Evolutionary conservation across 2,888 invertebrate species (phyloP), one percentile per base, ranked within the genome.

Genomic region (Matsumyia berberina): DNA sequence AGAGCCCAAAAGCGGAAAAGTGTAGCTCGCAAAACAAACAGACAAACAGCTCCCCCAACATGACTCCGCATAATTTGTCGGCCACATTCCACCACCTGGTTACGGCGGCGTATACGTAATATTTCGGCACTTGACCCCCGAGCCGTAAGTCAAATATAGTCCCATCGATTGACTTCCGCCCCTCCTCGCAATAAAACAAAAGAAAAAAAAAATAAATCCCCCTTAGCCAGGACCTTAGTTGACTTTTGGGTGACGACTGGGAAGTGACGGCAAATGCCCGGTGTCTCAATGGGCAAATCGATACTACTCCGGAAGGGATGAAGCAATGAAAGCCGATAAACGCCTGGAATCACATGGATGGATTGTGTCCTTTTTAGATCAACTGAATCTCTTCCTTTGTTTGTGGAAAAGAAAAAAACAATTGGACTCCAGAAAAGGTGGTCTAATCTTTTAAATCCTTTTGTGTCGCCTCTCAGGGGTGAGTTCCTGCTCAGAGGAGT

Each of bases 81-180:
- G 15, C 46, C 12, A 17, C 11, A 29, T 12, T 51, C 53, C 5
- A 12, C 39, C 39, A 42, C 39, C 53, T 67, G 53, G 7, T 9
- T 39, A 15, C 51, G 24, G 51, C 37, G 35, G 19, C 39, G 51
- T 39, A 17, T 55, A 17, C 42, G 42, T 53, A 67, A 42, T 7
- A 55, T 42, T 19, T 42, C 12, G 9, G 35, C 35, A 55, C 19
- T 57, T 46, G 57, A 69, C 69, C 57, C 53, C 24, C 51, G 11
- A 12, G 15, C 17, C 8, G 44, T 57, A 44, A 15, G 57, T 69
- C 55, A 55, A 55, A 55, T 12, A 69, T 12, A 69, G 44, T 44
- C 55, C 44, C 35, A 69, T 69, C 57, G 12, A 44, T 69, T 44
- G 57, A 57, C 35, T 69, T 57, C 9, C 7, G 24, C 51, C 12